Base-by-base conservation (phyloP, 2,888 invertebrate species). In the Callimorpha dominula region DNA sequence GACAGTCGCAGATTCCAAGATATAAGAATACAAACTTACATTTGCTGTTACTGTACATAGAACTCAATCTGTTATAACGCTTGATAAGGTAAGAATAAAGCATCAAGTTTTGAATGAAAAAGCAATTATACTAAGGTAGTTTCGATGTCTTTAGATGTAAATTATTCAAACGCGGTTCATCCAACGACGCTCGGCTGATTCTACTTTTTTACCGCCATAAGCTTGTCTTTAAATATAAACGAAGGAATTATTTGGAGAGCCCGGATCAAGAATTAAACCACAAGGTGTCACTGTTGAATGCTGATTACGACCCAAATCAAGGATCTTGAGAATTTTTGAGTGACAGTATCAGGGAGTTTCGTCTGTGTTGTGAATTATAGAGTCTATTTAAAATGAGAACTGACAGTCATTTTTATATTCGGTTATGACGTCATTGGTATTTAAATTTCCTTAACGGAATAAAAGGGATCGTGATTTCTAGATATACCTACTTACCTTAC, bases 161-260 rank as follows among this genome's bases (percentile, higher is more conserved):
- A 95, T 94, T 93, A 95, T 95, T 94, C 93, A 95, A 91, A 92
- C 87, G 85, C 86, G 87, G 90, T 89, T 93, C 92, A 92, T 93
- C 93, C 90, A 79, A 86, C 83, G 87, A 89, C 87, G 91, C 90
- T 88, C 81, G 86, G 86, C 89, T 90, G 91, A 89, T 87, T 90
- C 88, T 87, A 89, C 87, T 90, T 92, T 92, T 92, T 94, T 93
- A 90, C 92, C 88, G 87, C 86, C 88, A 86, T 90, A 90, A 91
- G 90, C 89, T 89, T 84, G 89, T 89, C 89, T 91, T 91, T 91
- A 91, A 92, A 92, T 88, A 87, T 90, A 91, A 92, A 90, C 88
- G 90, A 88, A 87, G 88, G 92, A 91, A 93, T 93, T 92, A 91
- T 91, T 90, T 90, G 90, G 88, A 87, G 86, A 87, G 87, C 81